These are phyloP conservation scores for Piprites chloris DNA, from an alignment of 2,113 vertebrate genomes.

Conservation along the genomic window DNA sequence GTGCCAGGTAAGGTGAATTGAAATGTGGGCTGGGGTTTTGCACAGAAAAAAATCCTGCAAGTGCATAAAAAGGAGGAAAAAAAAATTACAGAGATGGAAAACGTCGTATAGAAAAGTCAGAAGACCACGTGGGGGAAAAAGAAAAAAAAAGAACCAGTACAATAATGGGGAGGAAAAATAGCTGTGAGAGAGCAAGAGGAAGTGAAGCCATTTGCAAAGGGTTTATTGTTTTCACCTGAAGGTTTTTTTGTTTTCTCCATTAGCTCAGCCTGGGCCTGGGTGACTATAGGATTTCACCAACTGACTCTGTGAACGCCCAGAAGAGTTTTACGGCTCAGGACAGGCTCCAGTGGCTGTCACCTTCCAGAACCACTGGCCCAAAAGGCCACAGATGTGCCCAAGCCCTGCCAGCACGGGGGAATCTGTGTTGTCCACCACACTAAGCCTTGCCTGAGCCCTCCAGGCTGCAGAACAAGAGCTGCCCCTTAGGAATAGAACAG, in stretches of 20 bases:
- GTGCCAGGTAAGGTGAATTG: background rate
- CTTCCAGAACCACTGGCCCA: background rate
- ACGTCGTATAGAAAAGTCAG: background rate
- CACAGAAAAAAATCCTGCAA: background rate
- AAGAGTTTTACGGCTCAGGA: background rate
- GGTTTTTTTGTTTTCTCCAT: background rate
- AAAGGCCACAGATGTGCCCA: background rate
- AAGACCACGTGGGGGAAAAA: background rate
- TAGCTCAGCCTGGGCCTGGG: background rate
- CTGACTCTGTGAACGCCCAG: background rate
- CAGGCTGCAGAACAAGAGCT: background rate
- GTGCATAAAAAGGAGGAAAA: background rate
- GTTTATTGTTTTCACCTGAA: background rate
- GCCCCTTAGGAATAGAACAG: background rate
- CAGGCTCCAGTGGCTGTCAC: background rate
- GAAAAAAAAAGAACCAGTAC: background rate
- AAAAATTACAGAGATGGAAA: too few relatives aligned
- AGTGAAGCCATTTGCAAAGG: background rate
- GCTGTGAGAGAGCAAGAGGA: background rate
- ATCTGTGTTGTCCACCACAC: accelerated
- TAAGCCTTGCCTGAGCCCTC: background rate
- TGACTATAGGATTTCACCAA: background rate
- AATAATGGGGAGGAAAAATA: background rate
- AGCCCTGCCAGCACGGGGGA: background rate
- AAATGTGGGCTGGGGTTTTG: accelerated